Conservation (phyloP, 2,888 invertebrate species). For the Neoaliturus tenellus region DNA sequence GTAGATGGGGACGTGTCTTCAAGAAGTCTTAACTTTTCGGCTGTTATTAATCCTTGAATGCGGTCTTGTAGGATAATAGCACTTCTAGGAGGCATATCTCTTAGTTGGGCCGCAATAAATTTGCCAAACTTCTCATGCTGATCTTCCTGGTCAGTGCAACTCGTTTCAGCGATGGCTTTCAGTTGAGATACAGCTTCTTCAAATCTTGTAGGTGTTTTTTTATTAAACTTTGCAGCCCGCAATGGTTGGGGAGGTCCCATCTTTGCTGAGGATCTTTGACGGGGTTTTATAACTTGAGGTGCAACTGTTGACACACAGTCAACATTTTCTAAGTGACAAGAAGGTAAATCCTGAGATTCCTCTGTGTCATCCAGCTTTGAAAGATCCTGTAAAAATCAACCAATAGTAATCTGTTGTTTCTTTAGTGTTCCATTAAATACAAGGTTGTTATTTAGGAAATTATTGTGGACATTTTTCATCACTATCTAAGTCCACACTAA, state of each 20-base stretch:
- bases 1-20: neutral
- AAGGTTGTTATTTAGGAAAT: too few species aligned
- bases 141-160: neutral
- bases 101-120: neutral
- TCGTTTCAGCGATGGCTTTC: neutral
- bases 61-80: neutral
- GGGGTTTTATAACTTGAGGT: too few species aligned
- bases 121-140: conserved; percentile 30
- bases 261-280: neutral
- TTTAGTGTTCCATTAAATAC: too few species aligned
- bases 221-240: neutral
- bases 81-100: neutral
- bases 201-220: conserved; percentile 16
- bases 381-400: too few species aligned
- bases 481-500: too few species aligned
- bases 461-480: too few species aligned
- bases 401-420: too few species aligned
- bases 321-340: too few species aligned
- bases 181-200: conserved; percentile 2
- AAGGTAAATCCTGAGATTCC: too few species aligned
- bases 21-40: neutral
- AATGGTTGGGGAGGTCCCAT: neutral
- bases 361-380: too few species aligned
- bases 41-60: neutral
- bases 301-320: too few species aligned